A percentile compares a stretch with the other conserved stretches of the same genome.
Conservation (phyloP, 1,140 invertebrate genomes). For the Apocrypta bakeri region DNA sequence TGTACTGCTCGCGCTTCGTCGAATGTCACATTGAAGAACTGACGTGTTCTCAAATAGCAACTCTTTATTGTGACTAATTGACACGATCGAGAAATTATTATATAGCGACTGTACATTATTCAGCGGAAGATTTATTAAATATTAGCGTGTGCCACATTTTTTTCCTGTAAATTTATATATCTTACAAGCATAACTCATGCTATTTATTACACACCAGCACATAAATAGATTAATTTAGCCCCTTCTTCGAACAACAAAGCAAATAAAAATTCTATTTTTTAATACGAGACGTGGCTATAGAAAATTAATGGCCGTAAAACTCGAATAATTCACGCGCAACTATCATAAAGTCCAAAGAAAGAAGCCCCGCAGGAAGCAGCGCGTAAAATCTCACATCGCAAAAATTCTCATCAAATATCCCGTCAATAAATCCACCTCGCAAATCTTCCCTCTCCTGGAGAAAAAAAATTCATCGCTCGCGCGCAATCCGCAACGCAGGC, state of each 20-base stretch:
- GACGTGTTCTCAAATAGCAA: background rate
- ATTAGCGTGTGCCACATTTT: background rate
- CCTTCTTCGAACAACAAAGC: no score
- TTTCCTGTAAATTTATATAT: background rate
- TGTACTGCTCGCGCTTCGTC: background rate
- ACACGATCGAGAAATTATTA: constrained; percentile 29
- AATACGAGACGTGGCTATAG: no score
- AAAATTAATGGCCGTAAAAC: background rate
- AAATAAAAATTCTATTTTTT: background rate
- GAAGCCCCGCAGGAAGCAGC: background rate
- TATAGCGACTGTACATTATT: constrained; percentile 3
- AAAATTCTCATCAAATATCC: background rate
- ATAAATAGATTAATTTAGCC: no score
- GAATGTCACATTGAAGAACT: constrained; percentile 16
- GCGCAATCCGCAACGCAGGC: background rate
- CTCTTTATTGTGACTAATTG: constrained; percentile 15
- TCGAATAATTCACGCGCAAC: background rate
- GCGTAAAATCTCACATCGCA: background rate
- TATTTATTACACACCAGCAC: no score
- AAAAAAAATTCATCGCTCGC: background rate
- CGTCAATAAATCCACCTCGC: constrained; percentile 6
- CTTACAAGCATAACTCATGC: no score
- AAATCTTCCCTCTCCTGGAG: background rate
- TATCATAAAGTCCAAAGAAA: background rate
- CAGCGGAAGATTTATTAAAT: constrained; percentile 22